Evolutionary conservation across 2,888 invertebrate genomes (phyloP).

Genomic region (Oligia strigilis): DNA sequence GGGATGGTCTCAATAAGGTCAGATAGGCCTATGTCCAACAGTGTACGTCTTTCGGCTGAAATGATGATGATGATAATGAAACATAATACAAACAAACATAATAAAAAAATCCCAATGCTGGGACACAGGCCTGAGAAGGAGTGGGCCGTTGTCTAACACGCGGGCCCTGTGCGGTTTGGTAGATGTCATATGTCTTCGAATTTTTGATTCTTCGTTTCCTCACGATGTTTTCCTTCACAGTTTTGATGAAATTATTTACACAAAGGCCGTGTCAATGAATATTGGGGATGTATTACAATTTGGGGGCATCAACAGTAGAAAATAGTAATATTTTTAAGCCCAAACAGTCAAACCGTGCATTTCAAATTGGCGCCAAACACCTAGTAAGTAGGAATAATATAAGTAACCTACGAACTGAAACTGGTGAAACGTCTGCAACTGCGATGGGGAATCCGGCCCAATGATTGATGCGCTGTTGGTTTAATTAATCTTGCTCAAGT

Average conservation of each 20-base stretch:
- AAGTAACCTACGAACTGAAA: slow-evolving; percentile 72
- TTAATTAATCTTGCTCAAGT: slow-evolving; percentile 88
- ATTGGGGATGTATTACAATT: background rate
- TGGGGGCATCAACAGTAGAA: background rate
- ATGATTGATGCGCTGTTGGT: slow-evolving; percentile 86
- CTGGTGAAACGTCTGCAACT: slow-evolving; percentile 74
- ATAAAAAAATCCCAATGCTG: background rate
- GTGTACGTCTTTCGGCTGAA: too few relatives aligned
- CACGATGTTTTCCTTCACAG: background rate
- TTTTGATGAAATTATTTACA: background rate
- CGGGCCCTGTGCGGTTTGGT: background rate
- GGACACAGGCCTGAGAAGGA: background rate
- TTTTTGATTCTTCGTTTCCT: background rate
- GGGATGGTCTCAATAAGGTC: background rate
- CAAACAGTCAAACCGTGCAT: background rate
- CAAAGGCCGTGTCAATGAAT: background rate
- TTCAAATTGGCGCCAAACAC: slow-evolving; percentile 8
- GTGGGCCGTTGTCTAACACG: background rate
- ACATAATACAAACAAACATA: background rate
- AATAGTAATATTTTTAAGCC: background rate
- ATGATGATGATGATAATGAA: too few relatives aligned
- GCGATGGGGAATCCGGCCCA: slow-evolving; percentile 76
- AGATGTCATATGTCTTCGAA: background rate
- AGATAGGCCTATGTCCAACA: too few relatives aligned
- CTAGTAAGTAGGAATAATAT: slow-evolving; percentile 60